Base-by-base conservation (phyloP, 1,140 invertebrate genomes). In the Drosophila nannoptera region DNA sequence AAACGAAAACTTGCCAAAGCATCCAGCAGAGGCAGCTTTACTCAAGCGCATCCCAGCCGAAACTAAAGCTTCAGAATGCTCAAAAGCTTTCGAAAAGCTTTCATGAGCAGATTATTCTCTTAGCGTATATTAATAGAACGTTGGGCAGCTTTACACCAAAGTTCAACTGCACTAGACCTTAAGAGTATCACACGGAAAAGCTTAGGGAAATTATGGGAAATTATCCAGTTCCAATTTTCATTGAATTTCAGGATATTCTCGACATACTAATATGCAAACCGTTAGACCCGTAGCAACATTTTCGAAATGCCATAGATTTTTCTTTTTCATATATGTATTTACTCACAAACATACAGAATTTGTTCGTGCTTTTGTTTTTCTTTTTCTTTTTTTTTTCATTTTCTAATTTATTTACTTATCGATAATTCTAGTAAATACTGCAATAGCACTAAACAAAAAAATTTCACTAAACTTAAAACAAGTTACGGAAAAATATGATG, bases 391-490 rank as follows among this genome's bases (percentile, higher is more conserved):
- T 35, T 46, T 60, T 58, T 53, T 45, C 36, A 55, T 61, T 56
- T 49, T 53, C 50, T 69, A 69, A 69, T 63, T 69, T 8, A 5
- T 69, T 69, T 63, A 69, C 59, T 69, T 69, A 69, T 42, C 8
- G 31, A 22, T 65, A 81, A 67, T 82, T 75, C 71, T 82, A 65
- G 63, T 82, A 75, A 82, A 82, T 82, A 82, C 78, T 82, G 78
- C 78, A 77, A 82, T 82, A 82, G 78, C 78, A 82, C 66, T 82
- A 74, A 82, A 82, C 74, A 78, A 82, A 81, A 77, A 71, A 32
- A n/a, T 69, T 75, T 65, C 42, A 77, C 67, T 82, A 77, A 59
- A 75, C 78, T 69, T 82, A 71, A 83, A 82, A 73, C 70, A 64
- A 72, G 53, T 56, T 49, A 66, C 73, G 78, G 78, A 82, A 81